phyloP scores from a whole-genome alignment of 1,140 invertebrate genomes.

The Brachionus sp. region DNA sequence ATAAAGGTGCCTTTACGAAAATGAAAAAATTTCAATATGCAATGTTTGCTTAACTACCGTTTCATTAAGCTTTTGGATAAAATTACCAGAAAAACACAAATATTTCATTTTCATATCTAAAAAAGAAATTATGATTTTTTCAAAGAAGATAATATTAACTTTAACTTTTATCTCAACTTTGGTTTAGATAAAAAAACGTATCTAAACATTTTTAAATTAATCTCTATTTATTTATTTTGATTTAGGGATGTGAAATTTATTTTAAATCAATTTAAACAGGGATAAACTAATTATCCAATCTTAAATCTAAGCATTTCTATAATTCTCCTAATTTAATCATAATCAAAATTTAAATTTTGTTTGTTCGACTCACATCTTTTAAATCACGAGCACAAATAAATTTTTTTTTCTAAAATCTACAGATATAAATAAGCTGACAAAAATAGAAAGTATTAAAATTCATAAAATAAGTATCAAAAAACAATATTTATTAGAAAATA shows the following conservation, averaged over 20 bases:
- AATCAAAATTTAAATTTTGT: background rate
- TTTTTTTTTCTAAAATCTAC: background rate
- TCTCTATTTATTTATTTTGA: background rate
- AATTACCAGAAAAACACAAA: background rate
- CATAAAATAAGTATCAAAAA: background rate
- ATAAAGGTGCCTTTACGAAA: background rate
- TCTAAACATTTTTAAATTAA: no score
- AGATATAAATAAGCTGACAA: background rate
- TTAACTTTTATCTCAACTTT: background rate
- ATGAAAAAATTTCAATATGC: background rate
- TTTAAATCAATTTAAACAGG: background rate
- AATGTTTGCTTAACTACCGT: background rate
- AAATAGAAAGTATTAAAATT: background rate
- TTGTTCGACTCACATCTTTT: background rate
- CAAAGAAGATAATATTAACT: background rate
- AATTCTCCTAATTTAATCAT: background rate
- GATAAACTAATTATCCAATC: background rate
- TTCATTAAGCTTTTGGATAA: background rate
- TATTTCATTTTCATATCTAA: background rate
- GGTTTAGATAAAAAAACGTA: background rate
- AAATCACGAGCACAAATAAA: constrained; percentile 17
- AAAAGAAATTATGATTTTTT: background rate
- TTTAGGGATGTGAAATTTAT: background rate
- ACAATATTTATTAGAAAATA: background rate
- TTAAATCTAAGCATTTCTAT: background rate